phyloP scores from a whole-genome alignment of 2,113 vertebrate genomes.

The Geothlypis trichas region DNA sequence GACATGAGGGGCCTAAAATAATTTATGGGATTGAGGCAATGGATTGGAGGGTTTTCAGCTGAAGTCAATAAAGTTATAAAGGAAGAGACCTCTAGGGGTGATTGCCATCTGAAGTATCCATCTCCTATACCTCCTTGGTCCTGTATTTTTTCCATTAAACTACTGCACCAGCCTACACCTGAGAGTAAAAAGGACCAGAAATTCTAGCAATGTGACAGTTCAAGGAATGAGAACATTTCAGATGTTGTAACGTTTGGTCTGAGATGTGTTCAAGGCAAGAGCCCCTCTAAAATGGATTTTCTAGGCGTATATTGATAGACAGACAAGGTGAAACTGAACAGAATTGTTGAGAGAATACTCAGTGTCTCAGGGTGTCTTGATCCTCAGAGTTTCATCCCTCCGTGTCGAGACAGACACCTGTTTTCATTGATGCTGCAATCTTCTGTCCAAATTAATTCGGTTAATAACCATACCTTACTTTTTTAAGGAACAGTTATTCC shows the following conservation, averaged over 20 bases:
- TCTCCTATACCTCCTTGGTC: not conserved
- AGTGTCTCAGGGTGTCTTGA: not conserved
- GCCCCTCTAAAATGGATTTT: not conserved
- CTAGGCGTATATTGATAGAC: not conserved
- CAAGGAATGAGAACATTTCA: not conserved
- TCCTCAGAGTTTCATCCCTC: not conserved
- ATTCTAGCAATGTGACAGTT: not conserved
- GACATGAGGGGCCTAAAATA: not conserved
- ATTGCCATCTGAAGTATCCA: not conserved
- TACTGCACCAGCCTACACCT: not conserved
- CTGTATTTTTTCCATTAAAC: not conserved
- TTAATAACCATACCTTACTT: not conserved
- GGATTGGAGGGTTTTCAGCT: not conserved
- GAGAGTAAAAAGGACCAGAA: not conserved
- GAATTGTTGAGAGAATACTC: not conserved
- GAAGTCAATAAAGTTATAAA: not conserved
- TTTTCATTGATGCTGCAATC: not conserved
- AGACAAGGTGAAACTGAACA: not conserved
- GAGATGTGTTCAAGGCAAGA: not conserved
- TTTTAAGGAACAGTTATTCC: fast-evolving
- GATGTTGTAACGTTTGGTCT: not conserved
- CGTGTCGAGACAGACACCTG: not conserved
- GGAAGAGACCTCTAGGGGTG: not conserved
- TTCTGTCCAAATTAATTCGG: not conserved
- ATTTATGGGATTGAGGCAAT: not conserved